Conservation (phyloP, 2,888 invertebrate species). For the Seladonia tumulorum region DNA sequence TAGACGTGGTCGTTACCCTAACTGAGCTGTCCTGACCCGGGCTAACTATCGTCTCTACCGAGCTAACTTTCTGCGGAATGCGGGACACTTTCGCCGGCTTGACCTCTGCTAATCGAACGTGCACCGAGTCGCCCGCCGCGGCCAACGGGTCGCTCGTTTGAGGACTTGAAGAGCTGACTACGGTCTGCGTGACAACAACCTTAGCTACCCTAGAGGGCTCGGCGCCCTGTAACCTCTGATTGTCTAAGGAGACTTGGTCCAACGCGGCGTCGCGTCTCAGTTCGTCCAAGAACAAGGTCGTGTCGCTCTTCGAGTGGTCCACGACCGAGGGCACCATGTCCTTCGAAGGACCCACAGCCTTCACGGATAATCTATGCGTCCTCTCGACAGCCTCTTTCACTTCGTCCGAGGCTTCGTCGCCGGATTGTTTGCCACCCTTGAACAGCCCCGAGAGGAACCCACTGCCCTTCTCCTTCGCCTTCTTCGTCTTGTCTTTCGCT, state of each 20-base stretch:
- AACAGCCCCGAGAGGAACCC: slow-evolving; percentile 72
- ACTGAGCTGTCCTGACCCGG: slow-evolving; percentile 64
- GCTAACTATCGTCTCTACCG: slow-evolving; percentile 63
- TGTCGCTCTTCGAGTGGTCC: background rate
- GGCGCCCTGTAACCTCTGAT: background rate
- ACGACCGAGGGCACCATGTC: no score
- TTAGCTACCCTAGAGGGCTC: background rate
- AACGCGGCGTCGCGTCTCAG: slow-evolving; percentile 70
- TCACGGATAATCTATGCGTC: slow-evolving; percentile 34
- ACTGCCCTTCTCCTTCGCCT: slow-evolving; percentile 72
- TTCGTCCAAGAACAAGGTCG: slow-evolving; percentile 68
- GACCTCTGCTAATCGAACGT: slow-evolving; percentile 19
- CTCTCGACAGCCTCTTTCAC: slow-evolving; percentile 83
- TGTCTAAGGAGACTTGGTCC: slow-evolving; percentile 31
- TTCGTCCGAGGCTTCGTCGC: slow-evolving; percentile 68
- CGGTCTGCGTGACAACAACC: background rate
- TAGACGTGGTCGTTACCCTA: slow-evolving; percentile 73
- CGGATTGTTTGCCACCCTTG: slow-evolving; percentile 68
- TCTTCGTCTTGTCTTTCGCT: slow-evolving; percentile 68
- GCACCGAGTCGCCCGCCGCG: slow-evolving; percentile 4
- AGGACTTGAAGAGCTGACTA: background rate
- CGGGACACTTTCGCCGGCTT: slow-evolving; percentile 73
- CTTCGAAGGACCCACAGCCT: background rate
- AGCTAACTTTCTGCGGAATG: slow-evolving; percentile 79
- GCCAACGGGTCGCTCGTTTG: slow-evolving; percentile 14